Evolutionary conservation across 2,113 vertebrate species (phyloP).

Genomic region (Mesocricetus auratus): DNA sequence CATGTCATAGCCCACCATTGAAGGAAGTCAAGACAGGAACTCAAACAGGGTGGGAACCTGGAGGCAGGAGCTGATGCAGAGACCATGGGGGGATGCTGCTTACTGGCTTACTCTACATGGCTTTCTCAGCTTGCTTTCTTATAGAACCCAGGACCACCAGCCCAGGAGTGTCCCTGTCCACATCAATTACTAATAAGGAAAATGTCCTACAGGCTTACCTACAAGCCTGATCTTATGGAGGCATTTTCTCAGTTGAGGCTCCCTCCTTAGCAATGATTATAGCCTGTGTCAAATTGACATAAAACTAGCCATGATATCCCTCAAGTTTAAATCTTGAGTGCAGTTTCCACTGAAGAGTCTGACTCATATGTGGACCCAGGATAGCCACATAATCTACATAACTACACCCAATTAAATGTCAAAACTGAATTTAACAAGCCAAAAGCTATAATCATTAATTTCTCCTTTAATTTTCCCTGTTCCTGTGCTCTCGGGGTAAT

Average conservation of each 20-base stretch:
- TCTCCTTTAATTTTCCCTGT: background rate
- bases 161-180: rapidly evolving
- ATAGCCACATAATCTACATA: background rate
- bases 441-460: background rate
- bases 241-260: background rate
- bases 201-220: background rate
- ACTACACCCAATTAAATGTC: background rate
- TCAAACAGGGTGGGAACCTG: background rate
- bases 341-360: background rate
- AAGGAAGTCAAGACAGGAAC: background rate
- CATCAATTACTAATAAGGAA: background rate
- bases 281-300: background rate
- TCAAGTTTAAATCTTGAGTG: background rate
- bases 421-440: background rate
- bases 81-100: no score
- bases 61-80: background rate
- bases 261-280: background rate
- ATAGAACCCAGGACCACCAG: background rate
- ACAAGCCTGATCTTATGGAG: background rate
- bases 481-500: background rate
- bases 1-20: no score
- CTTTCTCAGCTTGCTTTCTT: background rate
- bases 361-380: background rate
- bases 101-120: background rate
- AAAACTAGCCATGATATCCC: background rate